phyloP scores from a whole-genome alignment of 2,888 invertebrate species.

The Danaus chrysippus region DNA sequence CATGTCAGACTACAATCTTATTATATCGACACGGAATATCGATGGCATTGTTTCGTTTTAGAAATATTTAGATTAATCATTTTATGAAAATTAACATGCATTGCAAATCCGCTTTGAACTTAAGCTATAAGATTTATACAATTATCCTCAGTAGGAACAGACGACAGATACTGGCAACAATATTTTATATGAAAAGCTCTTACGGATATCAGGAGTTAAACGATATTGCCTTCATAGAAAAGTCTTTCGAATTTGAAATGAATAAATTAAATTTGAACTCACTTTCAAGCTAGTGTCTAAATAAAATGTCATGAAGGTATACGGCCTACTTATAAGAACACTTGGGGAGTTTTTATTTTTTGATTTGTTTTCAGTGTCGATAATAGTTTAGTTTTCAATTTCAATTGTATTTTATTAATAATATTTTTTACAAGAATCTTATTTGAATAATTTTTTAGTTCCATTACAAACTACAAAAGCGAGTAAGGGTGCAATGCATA shows the following conservation, averaged over 20 bases:
- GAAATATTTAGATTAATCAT: constrained; percentile 7
- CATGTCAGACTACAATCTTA: constrained; percentile 45
- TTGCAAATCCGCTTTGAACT: too few species aligned
- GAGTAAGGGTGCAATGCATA: constrained; percentile 83
- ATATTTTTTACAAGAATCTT: neutral
- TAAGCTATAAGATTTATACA: neutral
- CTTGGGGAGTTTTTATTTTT: neutral
- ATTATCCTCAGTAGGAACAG: neutral
- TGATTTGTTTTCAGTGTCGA: neutral
- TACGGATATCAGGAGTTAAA: constrained; percentile 2
- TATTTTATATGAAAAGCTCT: constrained; percentile 3
- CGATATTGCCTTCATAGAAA: constrained; percentile 4
- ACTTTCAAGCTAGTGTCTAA: constrained; percentile 23
- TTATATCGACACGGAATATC: constrained; percentile 35
- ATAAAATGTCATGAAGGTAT: constrained; percentile 25
- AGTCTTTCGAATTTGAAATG: constrained; percentile 17
- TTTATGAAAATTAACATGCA: too few species aligned
- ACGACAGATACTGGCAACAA: constrained; percentile 5
- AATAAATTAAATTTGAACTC: constrained; percentile 23
- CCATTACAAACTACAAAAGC: constrained; percentile 65
- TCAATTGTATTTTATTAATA: neutral
- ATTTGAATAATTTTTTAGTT: constrained; percentile 44
- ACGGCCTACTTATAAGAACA: neutral
- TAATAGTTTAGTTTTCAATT: neutral
- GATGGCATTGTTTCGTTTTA: constrained; percentile 16